These are phyloP conservation scores for Rhagophthalmus giganteus DNA, from an alignment of 2,888 invertebrate genomes.

Conservation along the genomic window DNA sequence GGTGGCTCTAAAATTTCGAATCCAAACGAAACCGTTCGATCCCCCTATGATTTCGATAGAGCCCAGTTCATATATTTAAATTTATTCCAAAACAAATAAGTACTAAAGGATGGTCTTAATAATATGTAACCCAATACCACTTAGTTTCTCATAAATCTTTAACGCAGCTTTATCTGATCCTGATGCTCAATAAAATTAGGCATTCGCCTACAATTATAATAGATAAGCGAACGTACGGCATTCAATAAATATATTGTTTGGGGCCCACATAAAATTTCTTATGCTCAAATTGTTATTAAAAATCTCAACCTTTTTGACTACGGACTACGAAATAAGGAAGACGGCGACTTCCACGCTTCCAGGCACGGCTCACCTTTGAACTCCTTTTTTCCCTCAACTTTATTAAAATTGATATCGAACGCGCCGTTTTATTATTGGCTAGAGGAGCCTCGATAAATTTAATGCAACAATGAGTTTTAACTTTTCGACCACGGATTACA, in stretches of 20 bases:
- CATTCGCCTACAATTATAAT: constrained; percentile 28
- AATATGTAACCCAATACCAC: constrained; percentile 40
- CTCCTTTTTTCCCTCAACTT: too few species aligned
- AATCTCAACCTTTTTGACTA: constrained; percentile 10
- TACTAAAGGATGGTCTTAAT: constrained; percentile 38
- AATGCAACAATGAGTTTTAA: constrained; percentile 30
- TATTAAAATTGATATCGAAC: too few species aligned
- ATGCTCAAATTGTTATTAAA: constrained; percentile 18
- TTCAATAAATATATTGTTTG: constrained; percentile 24
- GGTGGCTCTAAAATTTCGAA: constrained; percentile 4
- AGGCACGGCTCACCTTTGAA: too few species aligned
- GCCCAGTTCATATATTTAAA: constrained; percentile 37
- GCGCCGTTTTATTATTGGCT: too few species aligned
- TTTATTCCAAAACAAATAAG: constrained; percentile 39
- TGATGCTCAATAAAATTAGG: constrained; percentile 29
- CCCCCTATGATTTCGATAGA: too few species aligned
- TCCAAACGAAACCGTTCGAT: too few species aligned
- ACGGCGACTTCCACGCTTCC: too few species aligned
- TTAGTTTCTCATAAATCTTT: constrained; percentile 41
- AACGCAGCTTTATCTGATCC: constrained; percentile 32
- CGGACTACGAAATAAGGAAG: too few species aligned
- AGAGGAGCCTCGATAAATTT: constrained; percentile 27
- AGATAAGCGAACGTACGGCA: constrained; percentile 19
- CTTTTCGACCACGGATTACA: constrained; percentile 34
- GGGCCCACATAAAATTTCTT: constrained; percentile 15